Conservation (phyloP, 2,797 vertebrate genomes). For the Triplophysa bombifrons region DNA sequence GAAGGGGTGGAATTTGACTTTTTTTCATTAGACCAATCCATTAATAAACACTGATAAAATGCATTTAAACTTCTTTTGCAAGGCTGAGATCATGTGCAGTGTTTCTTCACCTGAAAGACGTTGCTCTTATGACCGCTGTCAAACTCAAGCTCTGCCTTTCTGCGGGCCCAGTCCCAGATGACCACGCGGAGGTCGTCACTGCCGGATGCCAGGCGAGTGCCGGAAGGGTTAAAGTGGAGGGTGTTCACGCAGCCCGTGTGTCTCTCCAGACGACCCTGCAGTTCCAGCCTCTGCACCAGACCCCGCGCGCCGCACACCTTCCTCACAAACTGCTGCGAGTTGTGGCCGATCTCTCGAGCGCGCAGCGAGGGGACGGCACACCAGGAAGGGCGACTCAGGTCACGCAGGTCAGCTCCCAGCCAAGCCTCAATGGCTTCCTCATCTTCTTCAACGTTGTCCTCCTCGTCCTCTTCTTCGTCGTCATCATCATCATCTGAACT, state of each 20-base stretch:
- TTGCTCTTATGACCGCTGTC: slow-evolving; percentile 98
- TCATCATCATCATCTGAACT: slow-evolving; percentile 81
- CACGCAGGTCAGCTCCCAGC: slow-evolving; percentile 86
- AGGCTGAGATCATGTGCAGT: too few relatives aligned
- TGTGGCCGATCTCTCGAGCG: slow-evolving; percentile 83
- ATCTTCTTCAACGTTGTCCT: slow-evolving; percentile 84
- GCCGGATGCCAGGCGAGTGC: slow-evolving; percentile 92
- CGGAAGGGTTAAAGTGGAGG: slow-evolving; percentile 95
- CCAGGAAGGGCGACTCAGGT: slow-evolving; percentile 84
- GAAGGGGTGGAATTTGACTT: too few relatives aligned
- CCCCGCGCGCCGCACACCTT: slow-evolving; percentile 89
- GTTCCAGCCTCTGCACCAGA: slow-evolving; percentile 89
- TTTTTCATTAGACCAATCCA: neutral
- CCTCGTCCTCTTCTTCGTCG: slow-evolving; percentile 73
- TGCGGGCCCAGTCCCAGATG: slow-evolving; percentile 94
- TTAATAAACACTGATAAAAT: neutral
- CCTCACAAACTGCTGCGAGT: slow-evolving; percentile 82
- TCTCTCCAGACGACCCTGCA: slow-evolving; percentile 89
- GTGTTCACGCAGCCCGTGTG: slow-evolving; percentile 98
- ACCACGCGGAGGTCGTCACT: slow-evolving; percentile 94
- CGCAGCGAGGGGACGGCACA: slow-evolving; percentile 83
- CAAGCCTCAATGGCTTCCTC: slow-evolving; percentile 91
- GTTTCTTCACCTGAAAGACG: slow-evolving; percentile 89
- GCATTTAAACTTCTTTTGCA: neutral
- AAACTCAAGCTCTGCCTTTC: slow-evolving; percentile 87